Conservation (phyloP, 2,797 vertebrate species). For the Argya squamiceps region DNA sequence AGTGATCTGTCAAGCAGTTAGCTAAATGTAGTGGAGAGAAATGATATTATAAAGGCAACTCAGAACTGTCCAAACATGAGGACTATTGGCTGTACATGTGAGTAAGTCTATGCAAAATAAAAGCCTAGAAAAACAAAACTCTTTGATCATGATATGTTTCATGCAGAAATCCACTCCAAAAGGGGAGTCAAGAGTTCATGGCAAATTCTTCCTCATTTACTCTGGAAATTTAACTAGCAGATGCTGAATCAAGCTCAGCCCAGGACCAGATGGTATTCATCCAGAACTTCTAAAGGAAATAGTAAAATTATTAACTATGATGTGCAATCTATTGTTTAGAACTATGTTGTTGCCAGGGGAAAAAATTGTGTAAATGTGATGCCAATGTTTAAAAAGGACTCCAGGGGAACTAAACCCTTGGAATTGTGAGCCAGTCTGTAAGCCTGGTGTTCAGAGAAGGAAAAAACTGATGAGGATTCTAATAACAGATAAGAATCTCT, state of each 20-base stretch:
- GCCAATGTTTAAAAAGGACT: neutral
- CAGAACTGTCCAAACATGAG: neutral
- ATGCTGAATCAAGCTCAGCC: slow-evolving; percentile 8
- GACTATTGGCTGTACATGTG: neutral
- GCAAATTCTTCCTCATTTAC: slow-evolving; percentile 29
- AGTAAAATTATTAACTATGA: slow-evolving; percentile 50
- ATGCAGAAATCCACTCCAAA: neutral
- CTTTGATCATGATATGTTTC: neutral
- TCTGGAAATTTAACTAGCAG: slow-evolving; percentile 41
- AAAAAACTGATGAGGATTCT: neutral
- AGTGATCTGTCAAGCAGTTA: neutral
- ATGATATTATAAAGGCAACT: neutral
- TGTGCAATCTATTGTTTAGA: slow-evolving; percentile 10
- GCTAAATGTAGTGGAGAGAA: neutral
- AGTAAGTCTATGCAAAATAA: neutral
- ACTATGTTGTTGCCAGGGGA: neutral
- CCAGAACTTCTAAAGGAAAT: slow-evolving; percentile 56
- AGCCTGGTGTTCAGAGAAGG: neutral
- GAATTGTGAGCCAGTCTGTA: neutral
- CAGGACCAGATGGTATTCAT: slow-evolving; percentile 34
- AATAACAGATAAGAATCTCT: neutral
- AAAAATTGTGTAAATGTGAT: neutral
- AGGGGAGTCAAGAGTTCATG: slow-evolving; percentile 41
- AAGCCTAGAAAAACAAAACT: neutral
- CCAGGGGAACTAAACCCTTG: neutral